Evolutionary conservation across 2,888 invertebrate genomes (phyloP), one percentile per base, ranked within the genome.

Genomic region (Eupithecia exiguata): DNA sequence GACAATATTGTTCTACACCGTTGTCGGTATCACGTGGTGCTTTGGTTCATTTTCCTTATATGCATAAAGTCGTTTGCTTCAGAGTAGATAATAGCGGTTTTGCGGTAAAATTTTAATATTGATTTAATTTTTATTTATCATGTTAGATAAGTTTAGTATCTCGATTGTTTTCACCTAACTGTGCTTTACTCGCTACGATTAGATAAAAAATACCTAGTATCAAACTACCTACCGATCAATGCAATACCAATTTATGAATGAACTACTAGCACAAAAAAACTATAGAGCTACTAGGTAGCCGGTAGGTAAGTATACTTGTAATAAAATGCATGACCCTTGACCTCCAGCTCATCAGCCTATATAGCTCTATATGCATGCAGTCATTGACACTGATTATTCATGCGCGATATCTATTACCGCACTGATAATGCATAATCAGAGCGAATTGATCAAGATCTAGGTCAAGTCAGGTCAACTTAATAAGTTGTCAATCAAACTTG

Each of bases 351-450:
- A 53, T 53, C 53, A 53, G 5, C 21, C 21, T 58, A 4, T 58
- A 53, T 5, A 25, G 25, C 12, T n/a, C 49, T 49, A 46, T 58
- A 58, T 58, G 25, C 58, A 62, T 62, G 35, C 62, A 62, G 62
- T 35, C 62, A 62, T 35, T 62, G 62, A 62, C 62, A 62, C 35
- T 18, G 62, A 62, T 16, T 62, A 62, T 62, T 58, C 21, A 58
- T 58, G 40, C 40, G 43, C 25, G 67, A 46, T 67, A 21, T 21
- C 46, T 25, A 25, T 58, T 58, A 12, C 58, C 58, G 25, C 58
- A 58, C 58, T 58, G 58, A 58, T 58, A 58, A 25, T 53, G 53
- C 21, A 53, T 53, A 53, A 53, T 53, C 10, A 21, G 53, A 21
- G 53, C 5, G 21, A 53, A 53, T 49, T 49, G n/a, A 49, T 49